Evolutionary conservation across 2,888 invertebrate genomes (phyloP), one percentile per base, ranked within the genome.

Genomic region (Ctenicera cuprea): DNA sequence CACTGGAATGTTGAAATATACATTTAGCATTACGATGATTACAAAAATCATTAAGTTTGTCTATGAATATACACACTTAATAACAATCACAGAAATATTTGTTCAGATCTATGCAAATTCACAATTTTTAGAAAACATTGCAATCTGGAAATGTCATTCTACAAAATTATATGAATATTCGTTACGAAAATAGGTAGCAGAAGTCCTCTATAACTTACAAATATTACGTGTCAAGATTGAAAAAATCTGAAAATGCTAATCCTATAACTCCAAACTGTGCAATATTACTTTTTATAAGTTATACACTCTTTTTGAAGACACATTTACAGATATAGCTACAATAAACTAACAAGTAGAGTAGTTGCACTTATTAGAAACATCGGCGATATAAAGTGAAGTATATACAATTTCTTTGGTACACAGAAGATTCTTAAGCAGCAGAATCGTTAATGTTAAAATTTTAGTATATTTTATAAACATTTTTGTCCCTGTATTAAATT

Each of bases 61-160:
- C 74, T 77, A 76, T 74, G 74, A 77, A 76, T 80, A 80, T 82
- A 82, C 81, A 85, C 85, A 86, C 83, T 82, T 84, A 37, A 85
- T 83, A 85, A 85, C 84, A 85, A 86, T 86, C 85, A 86, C 86
- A 85, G 85, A 85, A 84, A 84, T 82, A 82, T 81, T 83, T 81
- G 80, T 80, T 81, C 76, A 80, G 79, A 81, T 80, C 78, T 78
- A 80, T 78, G 76, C 79, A 77, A 77, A 76, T 77, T 76, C 76
- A 78, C 76, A 75, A 71, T 22, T 66, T 65, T 65, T 69, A 65
- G 54, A 73, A 67, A 73, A 45, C 62, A 67, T 67, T 67, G 68
- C 68, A 67, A 54, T 77, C 76, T 75, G 67, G 59, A 50, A 73
- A 63, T 64, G 64, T 69, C 33, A 69, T 75, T 76, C 75, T 77